Percentiles rank a stretch among this genome's conserved stretches.
Conservation (phyloP, 2,113 vertebrate genomes). For the Sinocyclocheilus rhinocerous region DNA sequence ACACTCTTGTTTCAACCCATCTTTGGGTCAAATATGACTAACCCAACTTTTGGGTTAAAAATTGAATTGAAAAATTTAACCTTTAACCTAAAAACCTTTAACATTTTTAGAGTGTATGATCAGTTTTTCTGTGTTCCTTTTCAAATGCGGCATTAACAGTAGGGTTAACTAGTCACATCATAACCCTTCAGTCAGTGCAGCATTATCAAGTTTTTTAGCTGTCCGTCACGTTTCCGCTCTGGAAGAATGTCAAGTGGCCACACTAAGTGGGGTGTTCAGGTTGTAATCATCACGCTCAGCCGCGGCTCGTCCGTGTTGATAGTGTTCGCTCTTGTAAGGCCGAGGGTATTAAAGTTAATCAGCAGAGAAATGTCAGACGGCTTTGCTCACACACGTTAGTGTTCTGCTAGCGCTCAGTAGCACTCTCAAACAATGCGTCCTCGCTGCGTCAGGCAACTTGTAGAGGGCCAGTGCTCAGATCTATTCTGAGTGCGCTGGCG, state of each 20-base stretch:
- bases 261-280: too few species aligned
- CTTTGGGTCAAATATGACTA: too few species aligned
- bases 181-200: background rate
- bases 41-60: too few species aligned
- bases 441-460: background rate
- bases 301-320: slow-evolving; percentile 36
- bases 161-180: background rate
- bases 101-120: background rate
- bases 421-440: background rate
- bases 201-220: background rate
- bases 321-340: slow-evolving; percentile 33
- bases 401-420: background rate
- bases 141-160: background rate
- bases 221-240: background rate
- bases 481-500: slow-evolving; percentile 68
- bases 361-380: slow-evolving; percentile 34
- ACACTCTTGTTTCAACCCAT: too few species aligned
- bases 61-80: too few species aligned
- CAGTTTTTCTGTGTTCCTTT: background rate
- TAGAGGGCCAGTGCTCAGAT: slow-evolving; percentile 50
- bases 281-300: too few species aligned
- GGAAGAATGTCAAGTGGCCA: background rate
- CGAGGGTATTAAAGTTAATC: slow-evolving; percentile 33
- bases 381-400: slow-evolving; percentile 44
- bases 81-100: too few species aligned